Evolutionary conservation across 2,888 invertebrate species (phyloP).

Genomic region (Apoda limacodes): DNA sequence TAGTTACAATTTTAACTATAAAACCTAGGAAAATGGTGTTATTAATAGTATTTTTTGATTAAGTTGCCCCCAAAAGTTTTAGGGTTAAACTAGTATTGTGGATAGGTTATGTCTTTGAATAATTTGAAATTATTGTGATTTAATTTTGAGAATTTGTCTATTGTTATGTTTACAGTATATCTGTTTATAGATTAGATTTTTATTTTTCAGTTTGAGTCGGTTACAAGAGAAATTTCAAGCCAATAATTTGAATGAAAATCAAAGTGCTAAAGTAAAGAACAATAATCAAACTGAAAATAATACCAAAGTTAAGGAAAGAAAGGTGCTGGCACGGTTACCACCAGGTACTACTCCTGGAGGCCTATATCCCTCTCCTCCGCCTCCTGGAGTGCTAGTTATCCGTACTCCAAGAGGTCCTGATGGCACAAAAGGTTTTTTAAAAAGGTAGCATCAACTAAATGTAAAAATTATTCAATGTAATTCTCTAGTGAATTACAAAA

Average conservation of each 20-base stretch:
- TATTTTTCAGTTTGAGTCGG: constrained; percentile 45
- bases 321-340: constrained; percentile 49
- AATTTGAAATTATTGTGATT: too few relatives aligned
- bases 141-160: too few relatives aligned
- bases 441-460: constrained; percentile 48
- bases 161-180: too few relatives aligned
- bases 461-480: constrained; percentile 7
- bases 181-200: not conserved
- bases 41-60: too few relatives aligned
- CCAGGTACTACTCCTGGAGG: constrained; percentile 43
- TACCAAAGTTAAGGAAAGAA: constrained; percentile 51
- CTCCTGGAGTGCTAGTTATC: constrained; percentile 69
- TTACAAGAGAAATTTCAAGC: constrained; percentile 60
- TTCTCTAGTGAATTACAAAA: too few relatives aligned
- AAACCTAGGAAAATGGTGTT: too few relatives aligned
- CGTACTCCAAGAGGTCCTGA: constrained; percentile 85
- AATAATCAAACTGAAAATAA: constrained; percentile 39
- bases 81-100: too few relatives aligned
- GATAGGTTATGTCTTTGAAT: too few relatives aligned
- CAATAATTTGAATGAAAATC: constrained; percentile 50
- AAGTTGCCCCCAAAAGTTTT: too few relatives aligned
- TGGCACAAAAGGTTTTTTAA: constrained; percentile 71
- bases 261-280: constrained; percentile 40
- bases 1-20: too few relatives aligned
- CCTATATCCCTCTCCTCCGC: constrained; percentile 54